Conservation (phyloP, 2,113 vertebrate genomes). For the Leucopternis melanops region DNA sequence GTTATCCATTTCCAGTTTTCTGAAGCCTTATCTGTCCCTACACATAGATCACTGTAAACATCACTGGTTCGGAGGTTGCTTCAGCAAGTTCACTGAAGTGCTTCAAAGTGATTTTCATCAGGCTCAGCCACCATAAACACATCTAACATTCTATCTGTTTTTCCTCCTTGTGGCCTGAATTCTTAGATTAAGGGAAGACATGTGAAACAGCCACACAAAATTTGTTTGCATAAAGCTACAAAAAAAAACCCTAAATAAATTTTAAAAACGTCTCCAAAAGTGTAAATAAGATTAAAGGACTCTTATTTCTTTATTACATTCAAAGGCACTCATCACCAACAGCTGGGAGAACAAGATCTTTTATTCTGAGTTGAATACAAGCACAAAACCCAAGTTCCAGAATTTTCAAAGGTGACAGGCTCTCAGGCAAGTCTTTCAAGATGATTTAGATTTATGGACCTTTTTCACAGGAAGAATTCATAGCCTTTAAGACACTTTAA, state of each 20-base stretch:
- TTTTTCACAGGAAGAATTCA: not conserved
- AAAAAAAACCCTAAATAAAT: too few relatives aligned
- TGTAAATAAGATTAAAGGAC: too few relatives aligned
- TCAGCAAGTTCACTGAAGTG: not conserved
- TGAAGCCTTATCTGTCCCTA: not conserved
- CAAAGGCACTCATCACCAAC: not conserved
- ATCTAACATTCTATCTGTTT: not conserved
- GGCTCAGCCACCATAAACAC: not conserved
- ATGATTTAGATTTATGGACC: rapidly evolving
- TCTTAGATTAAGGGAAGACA: not conserved
- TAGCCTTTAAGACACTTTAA: not conserved
- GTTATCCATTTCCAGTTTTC: not conserved
- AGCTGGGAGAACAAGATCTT: not conserved
- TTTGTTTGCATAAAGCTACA: too few relatives aligned
- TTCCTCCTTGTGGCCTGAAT: not conserved
- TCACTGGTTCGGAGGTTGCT: not conserved
- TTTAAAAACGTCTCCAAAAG: too few relatives aligned
- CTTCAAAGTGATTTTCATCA: not conserved
- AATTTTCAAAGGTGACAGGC: not conserved
- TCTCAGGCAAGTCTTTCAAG: not conserved
- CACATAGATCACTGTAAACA: not conserved
- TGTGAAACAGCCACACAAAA: too few relatives aligned
- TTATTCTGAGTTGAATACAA: not conserved
- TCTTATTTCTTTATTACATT: too few relatives aligned
- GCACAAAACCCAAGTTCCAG: not conserved